Conservation (phyloP, 2,888 invertebrate genomes). For the Fissipunctia ypsillon region DNA sequence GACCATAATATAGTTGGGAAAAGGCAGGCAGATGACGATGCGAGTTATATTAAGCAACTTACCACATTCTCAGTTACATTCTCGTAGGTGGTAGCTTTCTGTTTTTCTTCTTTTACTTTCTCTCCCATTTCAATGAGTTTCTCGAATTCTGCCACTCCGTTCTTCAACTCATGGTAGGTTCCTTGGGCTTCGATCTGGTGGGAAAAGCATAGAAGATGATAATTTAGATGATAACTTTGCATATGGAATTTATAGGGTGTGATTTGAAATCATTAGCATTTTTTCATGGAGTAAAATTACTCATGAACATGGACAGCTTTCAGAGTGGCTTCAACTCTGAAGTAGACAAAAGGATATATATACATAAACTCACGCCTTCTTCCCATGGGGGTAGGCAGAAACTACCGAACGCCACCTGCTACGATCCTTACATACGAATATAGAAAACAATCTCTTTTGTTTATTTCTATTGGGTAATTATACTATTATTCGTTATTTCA, state of each 20-base stretch:
- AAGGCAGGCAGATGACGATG: no score
- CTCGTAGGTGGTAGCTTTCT: slow-evolving; percentile 78
- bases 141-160: slow-evolving; percentile 82
- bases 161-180: slow-evolving; percentile 91
- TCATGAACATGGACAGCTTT: no score
- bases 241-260: neutral
- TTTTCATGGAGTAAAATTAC: neutral
- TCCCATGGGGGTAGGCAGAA: no score
- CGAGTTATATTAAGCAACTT: slow-evolving; percentile 50
- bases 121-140: slow-evolving; percentile 83
- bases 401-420: no score
- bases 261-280: neutral
- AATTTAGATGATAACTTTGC: neutral
- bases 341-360: no score
- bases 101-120: slow-evolving; percentile 81
- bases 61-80: slow-evolving; percentile 80
- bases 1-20: no score
- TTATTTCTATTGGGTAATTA: no score
- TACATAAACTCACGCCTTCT: no score
- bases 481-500: no score
- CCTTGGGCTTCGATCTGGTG: slow-evolving; percentile 89
- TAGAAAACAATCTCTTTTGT: no score
- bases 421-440: no score
- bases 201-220: neutral
- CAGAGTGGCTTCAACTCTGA: no score